Conservation (phyloP, 2,797 vertebrate species). For the Malurus leucopterus region DNA sequence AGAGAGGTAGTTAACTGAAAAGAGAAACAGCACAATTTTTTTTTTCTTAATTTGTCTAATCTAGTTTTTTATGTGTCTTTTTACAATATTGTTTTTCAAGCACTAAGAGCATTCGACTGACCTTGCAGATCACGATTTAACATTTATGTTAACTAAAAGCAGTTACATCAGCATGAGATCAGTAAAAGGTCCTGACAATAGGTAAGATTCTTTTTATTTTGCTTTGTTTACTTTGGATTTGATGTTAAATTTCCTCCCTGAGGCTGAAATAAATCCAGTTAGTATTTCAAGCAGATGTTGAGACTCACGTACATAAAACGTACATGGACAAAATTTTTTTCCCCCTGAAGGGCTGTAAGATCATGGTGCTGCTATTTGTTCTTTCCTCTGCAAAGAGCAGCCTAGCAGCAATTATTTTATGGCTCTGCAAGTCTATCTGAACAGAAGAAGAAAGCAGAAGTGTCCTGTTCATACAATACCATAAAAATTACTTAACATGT, state of each 20-base stretch:
- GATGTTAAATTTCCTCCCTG: background rate
- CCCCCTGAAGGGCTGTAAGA: background rate
- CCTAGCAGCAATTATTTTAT: background rate
- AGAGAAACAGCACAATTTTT: accelerated
- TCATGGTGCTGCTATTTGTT: background rate
- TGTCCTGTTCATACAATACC: background rate
- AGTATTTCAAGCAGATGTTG: background rate
- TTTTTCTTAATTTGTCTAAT: background rate
- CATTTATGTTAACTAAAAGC: accelerated
- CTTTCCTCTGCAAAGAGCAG: background rate
- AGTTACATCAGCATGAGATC: background rate
- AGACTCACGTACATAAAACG: background rate
- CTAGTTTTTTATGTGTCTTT: background rate
- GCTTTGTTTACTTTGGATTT: background rate
- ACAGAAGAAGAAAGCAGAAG: background rate
- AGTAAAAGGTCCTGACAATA: background rate
- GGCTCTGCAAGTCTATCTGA: background rate
- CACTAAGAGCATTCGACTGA: background rate
- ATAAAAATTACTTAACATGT: background rate
- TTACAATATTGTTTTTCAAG: background rate
- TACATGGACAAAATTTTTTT: background rate
- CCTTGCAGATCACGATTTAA: background rate
- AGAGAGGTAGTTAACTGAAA: background rate
- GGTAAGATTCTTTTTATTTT: background rate
- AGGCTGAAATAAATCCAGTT: background rate